A percentile compares a stretch with the other conserved stretches of the same genome.
phyloP scores from a whole-genome alignment of 2,113 vertebrate species.

The Danionella cerebrum region DNA sequence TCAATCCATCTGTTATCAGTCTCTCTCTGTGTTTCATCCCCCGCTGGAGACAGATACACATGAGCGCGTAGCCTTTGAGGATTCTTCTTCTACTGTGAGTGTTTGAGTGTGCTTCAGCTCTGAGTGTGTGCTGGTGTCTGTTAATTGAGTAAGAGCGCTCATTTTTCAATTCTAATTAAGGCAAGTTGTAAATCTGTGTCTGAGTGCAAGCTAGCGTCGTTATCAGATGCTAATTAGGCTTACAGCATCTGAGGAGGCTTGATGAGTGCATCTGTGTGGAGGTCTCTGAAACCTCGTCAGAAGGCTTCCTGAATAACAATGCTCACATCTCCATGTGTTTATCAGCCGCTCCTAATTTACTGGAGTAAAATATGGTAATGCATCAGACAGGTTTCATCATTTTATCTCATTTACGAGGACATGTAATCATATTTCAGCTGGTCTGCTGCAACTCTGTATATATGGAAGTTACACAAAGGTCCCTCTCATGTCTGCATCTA shows the following conservation, averaged over 20 bases:
- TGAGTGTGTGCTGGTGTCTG: not conserved
- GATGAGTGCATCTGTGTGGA: not conserved
- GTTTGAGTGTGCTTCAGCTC: constrained; percentile 9
- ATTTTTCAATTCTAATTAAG: constrained; percentile 15
- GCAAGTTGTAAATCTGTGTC: constrained; percentile 10
- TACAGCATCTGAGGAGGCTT: not conserved
- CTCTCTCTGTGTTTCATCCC: constrained; percentile 9
- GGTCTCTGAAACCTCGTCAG: not conserved
- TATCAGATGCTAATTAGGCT: not conserved
- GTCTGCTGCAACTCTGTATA: too few relatives aligned
- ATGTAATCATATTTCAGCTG: too few relatives aligned
- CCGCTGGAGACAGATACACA: constrained; percentile 17
- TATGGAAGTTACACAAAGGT: too few relatives aligned
- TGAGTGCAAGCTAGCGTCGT: not conserved
- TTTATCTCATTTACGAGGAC: too few relatives aligned
- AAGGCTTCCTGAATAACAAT: not conserved
- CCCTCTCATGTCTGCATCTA: too few relatives aligned
- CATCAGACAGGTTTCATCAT: too few relatives aligned
- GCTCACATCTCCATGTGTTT: not conserved
- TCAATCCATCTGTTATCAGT: constrained; percentile 20
- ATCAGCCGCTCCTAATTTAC: not conserved
- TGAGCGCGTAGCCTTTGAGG: not conserved
- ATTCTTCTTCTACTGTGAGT: not conserved
- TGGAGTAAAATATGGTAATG: too few relatives aligned
- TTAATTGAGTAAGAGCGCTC: constrained; percentile 7